phyloP scores from a whole-genome alignment of 2,797 vertebrate species.

The Peromyscus aztecus region DNA sequence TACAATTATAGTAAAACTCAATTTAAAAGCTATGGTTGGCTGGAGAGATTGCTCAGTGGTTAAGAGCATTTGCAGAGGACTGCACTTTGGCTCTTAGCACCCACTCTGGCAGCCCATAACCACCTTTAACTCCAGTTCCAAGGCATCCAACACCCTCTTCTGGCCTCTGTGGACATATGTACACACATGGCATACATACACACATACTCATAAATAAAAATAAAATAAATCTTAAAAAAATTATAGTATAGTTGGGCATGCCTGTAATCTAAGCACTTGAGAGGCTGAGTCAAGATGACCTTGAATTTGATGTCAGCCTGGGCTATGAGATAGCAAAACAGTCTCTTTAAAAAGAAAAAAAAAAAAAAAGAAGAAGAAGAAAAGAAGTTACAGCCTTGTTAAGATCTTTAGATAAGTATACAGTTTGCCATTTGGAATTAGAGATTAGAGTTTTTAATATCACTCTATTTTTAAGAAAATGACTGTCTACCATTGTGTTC shows the following conservation, averaged over 20 bases:
- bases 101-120: not conserved
- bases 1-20: conserved; percentile 39
- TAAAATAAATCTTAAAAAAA: not conserved
- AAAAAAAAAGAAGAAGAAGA: no score
- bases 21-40: not conserved
- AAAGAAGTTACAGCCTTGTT: not conserved
- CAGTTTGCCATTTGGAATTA: not conserved
- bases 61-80: not conserved
- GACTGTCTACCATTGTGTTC: not conserved
- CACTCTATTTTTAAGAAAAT: conserved; percentile 5
- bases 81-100: not conserved
- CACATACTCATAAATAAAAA: not conserved
- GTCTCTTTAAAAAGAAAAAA: not conserved
- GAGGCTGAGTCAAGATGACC: not conserved
- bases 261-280: not conserved
- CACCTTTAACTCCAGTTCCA: not conserved
- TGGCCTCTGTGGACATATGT: not conserved
- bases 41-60: not conserved
- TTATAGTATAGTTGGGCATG: not conserved
- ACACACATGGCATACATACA: not conserved
- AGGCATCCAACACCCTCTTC: not conserved
- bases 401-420: not conserved
- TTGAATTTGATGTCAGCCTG: not conserved
- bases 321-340: not conserved
- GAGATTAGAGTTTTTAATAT: conserved; percentile 2